These are phyloP conservation scores for Agrochola macilenta DNA, from an alignment of 2,888 invertebrate species.

Conservation along the genomic window DNA sequence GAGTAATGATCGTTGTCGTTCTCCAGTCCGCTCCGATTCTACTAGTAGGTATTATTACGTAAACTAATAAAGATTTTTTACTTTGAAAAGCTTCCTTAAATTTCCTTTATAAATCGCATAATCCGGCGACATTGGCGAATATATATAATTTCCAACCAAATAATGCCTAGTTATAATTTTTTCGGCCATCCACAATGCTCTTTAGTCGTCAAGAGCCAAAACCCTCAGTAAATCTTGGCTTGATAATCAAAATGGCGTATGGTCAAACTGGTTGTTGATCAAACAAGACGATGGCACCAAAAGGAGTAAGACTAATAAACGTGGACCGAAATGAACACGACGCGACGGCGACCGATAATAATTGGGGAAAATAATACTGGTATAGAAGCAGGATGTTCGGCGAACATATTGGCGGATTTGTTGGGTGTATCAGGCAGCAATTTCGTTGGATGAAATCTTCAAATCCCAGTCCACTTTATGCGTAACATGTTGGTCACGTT, in stretches of 20 bases:
- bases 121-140: too few species aligned
- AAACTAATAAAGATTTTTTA: too few species aligned
- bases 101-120: too few species aligned
- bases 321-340: slow-evolving; percentile 52
- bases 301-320: slow-evolving; percentile 53
- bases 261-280: slow-evolving; percentile 61
- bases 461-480: too few species aligned
- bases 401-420: slow-evolving; percentile 30
- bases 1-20: too few species aligned
- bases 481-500: too few species aligned
- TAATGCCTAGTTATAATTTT: background rate
- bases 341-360: slow-evolving; percentile 45
- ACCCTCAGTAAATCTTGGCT: slow-evolving; percentile 38
- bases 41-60: too few species aligned
- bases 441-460: too few species aligned
- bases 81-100: too few species aligned
- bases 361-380: slow-evolving; percentile 53
- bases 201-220: slow-evolving; percentile 28
- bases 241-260: slow-evolving; percentile 57
- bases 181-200: background rate
- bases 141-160: too few species aligned
- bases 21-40: too few species aligned
- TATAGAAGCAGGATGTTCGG: background rate
- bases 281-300: slow-evolving; percentile 49
- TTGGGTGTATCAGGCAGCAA: too few species aligned